Evolutionary conservation across 2,888 invertebrate genomes (phyloP).

Genomic region (Prenolepis imparis): DNA sequence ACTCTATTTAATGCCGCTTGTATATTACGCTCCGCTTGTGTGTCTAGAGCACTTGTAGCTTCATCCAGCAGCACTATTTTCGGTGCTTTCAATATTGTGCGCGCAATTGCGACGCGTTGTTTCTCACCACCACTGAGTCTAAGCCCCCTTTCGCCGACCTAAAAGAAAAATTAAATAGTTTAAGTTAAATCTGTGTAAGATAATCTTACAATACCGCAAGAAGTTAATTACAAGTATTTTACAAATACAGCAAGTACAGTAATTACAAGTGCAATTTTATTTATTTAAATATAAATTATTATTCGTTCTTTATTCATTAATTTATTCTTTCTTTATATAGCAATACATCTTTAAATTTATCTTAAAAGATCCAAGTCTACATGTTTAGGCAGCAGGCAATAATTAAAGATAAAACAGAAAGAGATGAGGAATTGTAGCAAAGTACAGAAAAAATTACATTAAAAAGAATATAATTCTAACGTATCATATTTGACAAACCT

Average conservation of each 20-base stretch:
- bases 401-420: background rate
- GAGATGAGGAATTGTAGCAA: background rate
- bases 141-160: constrained; percentile 98
- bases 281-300: background rate
- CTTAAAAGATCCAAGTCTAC: background rate
- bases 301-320: background rate
- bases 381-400: background rate
- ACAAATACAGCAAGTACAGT: no score
- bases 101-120: constrained; percentile 98
- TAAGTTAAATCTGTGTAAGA: background rate
- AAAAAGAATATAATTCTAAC: background rate
- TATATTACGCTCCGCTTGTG: constrained; percentile 94
- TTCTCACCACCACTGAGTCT: constrained; percentile 99
- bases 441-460: constrained; percentile 4
- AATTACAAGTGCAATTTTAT: constrained; percentile 18
- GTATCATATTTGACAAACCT: constrained; percentile 86
- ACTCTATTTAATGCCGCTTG: constrained; percentile 91
- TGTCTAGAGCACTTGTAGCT: constrained; percentile 98
- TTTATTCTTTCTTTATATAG: background rate
- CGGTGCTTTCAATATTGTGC: constrained; percentile 97
- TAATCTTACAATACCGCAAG: background rate
- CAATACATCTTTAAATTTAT: background rate
- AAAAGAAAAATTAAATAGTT: constrained; percentile 46
- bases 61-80: constrained; percentile 97
- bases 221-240: background rate